Evolutionary conservation across 2,797 vertebrate species (phyloP).

Genomic region (Sebastes alutus): DNA sequence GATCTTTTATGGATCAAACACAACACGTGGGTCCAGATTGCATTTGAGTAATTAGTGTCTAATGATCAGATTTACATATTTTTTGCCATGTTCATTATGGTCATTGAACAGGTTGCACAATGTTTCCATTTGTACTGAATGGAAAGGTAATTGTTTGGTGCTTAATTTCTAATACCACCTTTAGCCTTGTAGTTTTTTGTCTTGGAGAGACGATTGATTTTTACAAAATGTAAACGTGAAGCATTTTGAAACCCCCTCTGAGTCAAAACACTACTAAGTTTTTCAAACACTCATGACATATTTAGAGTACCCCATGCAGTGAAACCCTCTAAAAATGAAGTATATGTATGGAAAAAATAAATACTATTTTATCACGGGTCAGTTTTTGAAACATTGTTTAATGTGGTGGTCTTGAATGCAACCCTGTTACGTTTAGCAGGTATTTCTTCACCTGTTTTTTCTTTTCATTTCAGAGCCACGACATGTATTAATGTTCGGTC

Average conservation of each 20-base stretch:
- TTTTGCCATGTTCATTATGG: constrained; percentile 76
- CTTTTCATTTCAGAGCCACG: constrained; percentile 48
- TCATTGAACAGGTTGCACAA: constrained; percentile 83
- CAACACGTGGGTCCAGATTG: constrained; percentile 60
- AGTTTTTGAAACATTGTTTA: constrained; percentile 73
- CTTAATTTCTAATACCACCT: constrained; percentile 82
- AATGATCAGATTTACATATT: constrained; percentile 72
- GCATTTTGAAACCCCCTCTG: constrained; percentile 68
- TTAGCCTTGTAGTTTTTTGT: constrained; percentile 81
- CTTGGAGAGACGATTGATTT: constrained; percentile 73
- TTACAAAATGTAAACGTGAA: constrained; percentile 70
- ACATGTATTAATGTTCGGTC: constrained; percentile 55
- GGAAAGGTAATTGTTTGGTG: constrained; percentile 80
- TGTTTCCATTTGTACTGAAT: constrained; percentile 78
- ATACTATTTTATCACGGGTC: constrained; percentile 78
- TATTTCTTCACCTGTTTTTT: constrained; percentile 24
- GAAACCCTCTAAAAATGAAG: constrained; percentile 69
- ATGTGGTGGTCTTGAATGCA: constrained; percentile 73
- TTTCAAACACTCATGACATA: constrained; percentile 67
- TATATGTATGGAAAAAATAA: constrained; percentile 77
- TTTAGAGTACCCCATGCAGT: constrained; percentile 71
- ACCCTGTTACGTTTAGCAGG: constrained; percentile 51
- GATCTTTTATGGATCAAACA: constrained; percentile 57
- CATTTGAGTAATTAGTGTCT: constrained; percentile 68
- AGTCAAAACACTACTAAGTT: constrained; percentile 68